Conservation (phyloP, 2,113 vertebrate genomes). For the Bubo blakistoni region DNA sequence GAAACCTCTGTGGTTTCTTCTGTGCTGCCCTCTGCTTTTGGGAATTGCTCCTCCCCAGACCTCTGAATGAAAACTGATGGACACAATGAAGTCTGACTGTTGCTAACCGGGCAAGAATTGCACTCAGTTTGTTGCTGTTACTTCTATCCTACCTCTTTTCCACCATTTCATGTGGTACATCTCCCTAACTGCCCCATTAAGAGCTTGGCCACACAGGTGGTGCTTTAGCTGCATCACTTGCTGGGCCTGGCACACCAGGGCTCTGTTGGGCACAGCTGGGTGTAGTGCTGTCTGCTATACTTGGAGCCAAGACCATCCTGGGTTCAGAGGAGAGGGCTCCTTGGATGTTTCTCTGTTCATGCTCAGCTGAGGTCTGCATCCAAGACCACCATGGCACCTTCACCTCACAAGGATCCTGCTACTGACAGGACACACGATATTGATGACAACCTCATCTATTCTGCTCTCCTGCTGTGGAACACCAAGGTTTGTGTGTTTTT, state of each 20-base stretch:
- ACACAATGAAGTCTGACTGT: background rate
- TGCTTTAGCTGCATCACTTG: background rate
- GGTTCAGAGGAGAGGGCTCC: background rate
- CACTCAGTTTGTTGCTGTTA: background rate
- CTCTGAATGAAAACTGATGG: background rate
- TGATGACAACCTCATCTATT: background rate
- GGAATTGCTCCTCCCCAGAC: background rate
- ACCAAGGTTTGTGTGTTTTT: background rate
- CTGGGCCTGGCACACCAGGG: background rate
- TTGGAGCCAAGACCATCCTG: background rate
- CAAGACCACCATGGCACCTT: background rate
- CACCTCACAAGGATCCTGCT: background rate
- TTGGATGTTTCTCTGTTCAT: background rate
- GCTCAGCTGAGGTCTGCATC: background rate
- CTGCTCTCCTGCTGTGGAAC: background rate
- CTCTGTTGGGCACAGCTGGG: background rate
- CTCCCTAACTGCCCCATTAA: background rate
- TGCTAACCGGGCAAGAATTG: background rate
- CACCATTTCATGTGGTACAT: background rate
- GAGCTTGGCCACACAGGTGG: background rate
- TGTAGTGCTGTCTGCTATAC: background rate
- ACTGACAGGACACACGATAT: background rate
- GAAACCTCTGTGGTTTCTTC: background rate
- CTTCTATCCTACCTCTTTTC: background rate
- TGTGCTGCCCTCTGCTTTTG: background rate